Evolutionary conservation across 2,888 invertebrate genomes (phyloP).

Genomic region (Leucophenga montana): DNA sequence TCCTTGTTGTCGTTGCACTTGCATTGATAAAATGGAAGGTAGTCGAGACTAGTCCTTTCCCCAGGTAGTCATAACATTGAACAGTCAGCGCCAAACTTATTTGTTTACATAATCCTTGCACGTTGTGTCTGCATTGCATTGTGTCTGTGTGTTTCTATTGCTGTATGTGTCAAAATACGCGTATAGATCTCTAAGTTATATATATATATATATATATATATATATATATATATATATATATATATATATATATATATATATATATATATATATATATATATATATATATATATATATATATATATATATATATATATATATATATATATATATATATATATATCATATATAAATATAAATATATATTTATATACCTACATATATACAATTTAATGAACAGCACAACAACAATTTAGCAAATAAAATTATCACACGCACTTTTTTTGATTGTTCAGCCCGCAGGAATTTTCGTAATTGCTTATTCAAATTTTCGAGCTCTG

Average conservation of each 20-base stretch:
- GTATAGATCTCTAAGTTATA: background rate
- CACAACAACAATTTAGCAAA: no score
- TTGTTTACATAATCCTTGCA: slow-evolving; percentile 66
- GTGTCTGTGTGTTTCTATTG: background rate
- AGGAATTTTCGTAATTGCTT: no score
- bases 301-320: background rate
- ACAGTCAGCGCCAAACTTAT: slow-evolving; percentile 48
- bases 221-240: background rate
- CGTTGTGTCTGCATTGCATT: slow-evolving; percentile 28
- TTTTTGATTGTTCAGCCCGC: slow-evolving; percentile 1
- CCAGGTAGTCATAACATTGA: slow-evolving; percentile 3
- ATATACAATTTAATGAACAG: background rate
- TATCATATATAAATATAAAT: no score
- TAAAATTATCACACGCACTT: slow-evolving; percentile 29
- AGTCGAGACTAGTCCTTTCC: background rate
- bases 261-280: background rate
- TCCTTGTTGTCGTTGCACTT: no score
- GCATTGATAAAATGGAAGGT: no score
- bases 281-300: background rate
- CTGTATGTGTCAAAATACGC: background rate
- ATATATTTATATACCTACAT: slow-evolving; percentile 27
- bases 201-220: no score
- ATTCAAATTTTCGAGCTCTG: background rate
- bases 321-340: no score
- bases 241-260: background rate